phyloP scores from a whole-genome alignment of 2,888 invertebrate species.

The Camptogramma bilineatum region DNA sequence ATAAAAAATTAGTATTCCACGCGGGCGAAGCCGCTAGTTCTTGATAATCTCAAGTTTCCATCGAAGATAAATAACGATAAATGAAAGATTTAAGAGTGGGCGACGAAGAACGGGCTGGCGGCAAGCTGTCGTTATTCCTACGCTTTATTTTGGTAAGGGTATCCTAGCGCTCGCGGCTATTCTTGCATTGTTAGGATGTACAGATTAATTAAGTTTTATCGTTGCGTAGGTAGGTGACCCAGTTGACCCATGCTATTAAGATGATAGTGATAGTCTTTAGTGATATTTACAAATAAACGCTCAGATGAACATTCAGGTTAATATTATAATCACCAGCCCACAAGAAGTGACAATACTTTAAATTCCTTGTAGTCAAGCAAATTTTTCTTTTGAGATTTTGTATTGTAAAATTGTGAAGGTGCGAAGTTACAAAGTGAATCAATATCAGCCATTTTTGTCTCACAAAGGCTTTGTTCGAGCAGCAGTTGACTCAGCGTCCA shows the following conservation, averaged over 20 bases:
- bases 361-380: background rate
- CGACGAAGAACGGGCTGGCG: conserved; percentile 1
- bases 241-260: background rate
- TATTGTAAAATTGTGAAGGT: background rate
- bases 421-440: conserved; percentile 19
- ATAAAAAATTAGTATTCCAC: too few species aligned
- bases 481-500: conserved; percentile 24
- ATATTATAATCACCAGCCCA: too few species aligned
- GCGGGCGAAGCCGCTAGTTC: too few species aligned
- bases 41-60: conserved; percentile 25
- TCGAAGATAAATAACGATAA: background rate
- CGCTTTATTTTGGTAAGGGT: background rate
- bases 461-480: conserved; percentile 29
- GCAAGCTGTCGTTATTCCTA: background rate
- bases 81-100: background rate
- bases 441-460: conserved; percentile 18
- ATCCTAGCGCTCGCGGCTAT: background rate
- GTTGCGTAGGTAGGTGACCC: background rate
- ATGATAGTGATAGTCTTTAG: too few species aligned
- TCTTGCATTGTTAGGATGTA: background rate
- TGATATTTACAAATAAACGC: background rate
- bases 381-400: background rate
- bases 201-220: background rate
- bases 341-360: too few species aligned
- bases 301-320: too few species aligned